Evolutionary conservation across 2,113 vertebrate species (phyloP).

Genomic region (Pseudorasbora parva): DNA sequence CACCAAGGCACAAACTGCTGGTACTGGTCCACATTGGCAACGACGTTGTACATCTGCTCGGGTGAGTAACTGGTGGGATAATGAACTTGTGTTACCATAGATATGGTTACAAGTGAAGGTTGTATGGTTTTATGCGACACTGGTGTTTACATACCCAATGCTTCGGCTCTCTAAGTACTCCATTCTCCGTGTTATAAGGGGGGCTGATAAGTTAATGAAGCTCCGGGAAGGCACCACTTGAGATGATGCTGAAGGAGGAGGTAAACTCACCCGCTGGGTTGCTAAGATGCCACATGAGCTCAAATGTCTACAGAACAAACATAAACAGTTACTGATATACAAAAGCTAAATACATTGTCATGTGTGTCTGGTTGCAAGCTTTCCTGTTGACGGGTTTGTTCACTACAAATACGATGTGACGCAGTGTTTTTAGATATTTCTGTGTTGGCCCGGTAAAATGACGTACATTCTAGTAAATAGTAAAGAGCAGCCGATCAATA

Average conservation of each 20-base stretch:
- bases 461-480: slow-evolving; percentile 15
- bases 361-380: not conserved
- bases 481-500: slow-evolving; percentile 5
- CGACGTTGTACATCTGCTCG: slow-evolving; percentile 78
- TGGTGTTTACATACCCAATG: slow-evolving; percentile 64
- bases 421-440: not conserved
- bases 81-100: not conserved
- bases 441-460: not conserved
- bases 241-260: not conserved
- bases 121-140: not conserved
- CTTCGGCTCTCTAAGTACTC: slow-evolving; percentile 73
- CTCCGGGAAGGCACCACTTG: slow-evolving; percentile 53
- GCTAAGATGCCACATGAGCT: slow-evolving; percentile 60
- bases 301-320: slow-evolving; percentile 59
- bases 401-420: slow-evolving; percentile 8
- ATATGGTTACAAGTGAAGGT: not conserved
- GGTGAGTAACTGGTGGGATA: slow-evolving; percentile 68
- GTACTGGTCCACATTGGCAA: slow-evolving; percentile 76
- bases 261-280: slow-evolving; percentile 41
- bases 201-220: slow-evolving; percentile 72
- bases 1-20: slow-evolving; percentile 82
- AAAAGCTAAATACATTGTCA: not conserved
- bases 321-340: not conserved
- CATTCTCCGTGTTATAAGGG: slow-evolving; percentile 65
- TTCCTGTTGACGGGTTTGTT: not conserved